Base-by-base conservation (phyloP, 2,797 vertebrate species). In the Antennarius maculatus region DNA sequence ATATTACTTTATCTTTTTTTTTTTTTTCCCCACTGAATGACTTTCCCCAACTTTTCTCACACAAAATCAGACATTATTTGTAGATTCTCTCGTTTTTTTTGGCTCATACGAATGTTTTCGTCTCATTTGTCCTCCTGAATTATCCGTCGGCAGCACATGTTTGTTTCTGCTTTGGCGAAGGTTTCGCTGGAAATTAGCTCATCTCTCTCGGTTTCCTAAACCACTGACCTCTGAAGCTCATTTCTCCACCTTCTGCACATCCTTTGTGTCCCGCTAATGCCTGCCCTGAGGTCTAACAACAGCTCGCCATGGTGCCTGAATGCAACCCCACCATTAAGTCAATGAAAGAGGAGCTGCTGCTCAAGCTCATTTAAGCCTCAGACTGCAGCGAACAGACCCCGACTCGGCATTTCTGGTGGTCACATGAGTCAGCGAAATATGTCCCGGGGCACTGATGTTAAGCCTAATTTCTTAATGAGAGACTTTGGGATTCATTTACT, bases 261-360 rank as follows among this genome's bases (percentile, higher is more conserved):
- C 68, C 52, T 72, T 82, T 77, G 80, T 82, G 65, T 80, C 39
- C 51, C 48, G 12, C 57, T 86, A 73, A 85, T 16, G 9, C 7
- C 4, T 16, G 42, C 42, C 39, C 42, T 43, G 10, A 70, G 74
- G 70, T 57, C 54, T 34, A 70, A 86, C 69, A 79, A 74, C 81
- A 61, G 58, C 52, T 64, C 47, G 60, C 48, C 18, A 52, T 34
- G 31, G 31, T 55, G 53, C 68, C 69, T 80, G 48, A 76, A 71
- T 69, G 71, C 66, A 80, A 74, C 55, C 70, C 54, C 34, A 51
- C 52, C 73, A 82, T 83, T 74, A 79, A 80, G 71, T 81, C 57
- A 80, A 57, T 82, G 66, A 81, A 80, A 88, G 81, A 78, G 79
- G 67, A 84, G 80, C 58, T 39, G 39, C 52, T 51, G 13, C 48